A percentile compares a stretch with the other conserved stretches of the same genome.
phyloP scores from a whole-genome alignment of 2,113 vertebrate species.

The Taxidea taxus region DNA sequence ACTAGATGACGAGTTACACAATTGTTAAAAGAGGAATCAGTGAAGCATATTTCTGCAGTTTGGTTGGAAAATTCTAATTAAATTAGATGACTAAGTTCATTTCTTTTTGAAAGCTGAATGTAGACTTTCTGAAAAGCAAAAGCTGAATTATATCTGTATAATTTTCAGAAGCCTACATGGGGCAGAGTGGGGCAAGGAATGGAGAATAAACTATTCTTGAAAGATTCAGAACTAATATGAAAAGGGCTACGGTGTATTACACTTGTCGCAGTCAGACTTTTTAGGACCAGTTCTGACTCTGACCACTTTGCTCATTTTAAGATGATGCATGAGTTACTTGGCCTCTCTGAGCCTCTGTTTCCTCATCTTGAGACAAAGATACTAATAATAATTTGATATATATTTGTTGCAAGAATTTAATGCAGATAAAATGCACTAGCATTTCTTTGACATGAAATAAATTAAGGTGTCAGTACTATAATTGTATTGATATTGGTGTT shows the following conservation, averaged over 20 bases:
- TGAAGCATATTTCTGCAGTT: conserved; percentile 30
- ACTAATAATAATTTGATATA: background rate
- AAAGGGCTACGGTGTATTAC: background rate
- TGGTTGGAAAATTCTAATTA: conserved; percentile 41
- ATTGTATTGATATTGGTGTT: background rate
- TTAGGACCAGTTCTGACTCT: background rate
- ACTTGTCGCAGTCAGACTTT: background rate
- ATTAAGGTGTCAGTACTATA: background rate
- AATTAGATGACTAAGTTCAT: conserved; percentile 13
- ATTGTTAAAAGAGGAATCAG: conserved; percentile 19
- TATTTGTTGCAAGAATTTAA: background rate
- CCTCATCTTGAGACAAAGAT: background rate
- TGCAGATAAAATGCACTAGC: background rate
- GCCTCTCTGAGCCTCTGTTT: background rate
- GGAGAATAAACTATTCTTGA: background rate
- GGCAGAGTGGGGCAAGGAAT: background rate
- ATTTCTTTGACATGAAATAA: background rate
- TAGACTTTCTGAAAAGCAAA: background rate
- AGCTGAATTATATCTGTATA: background rate
- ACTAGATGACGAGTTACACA: background rate
- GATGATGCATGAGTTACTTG: background rate
- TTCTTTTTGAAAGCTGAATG: conserved; percentile 19
- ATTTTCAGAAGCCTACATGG: background rate
- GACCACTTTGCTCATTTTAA: background rate
- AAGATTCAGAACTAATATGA: background rate